Conservation (phyloP, 2,888 invertebrate genomes). For the Cataglyphis cursor region DNA sequence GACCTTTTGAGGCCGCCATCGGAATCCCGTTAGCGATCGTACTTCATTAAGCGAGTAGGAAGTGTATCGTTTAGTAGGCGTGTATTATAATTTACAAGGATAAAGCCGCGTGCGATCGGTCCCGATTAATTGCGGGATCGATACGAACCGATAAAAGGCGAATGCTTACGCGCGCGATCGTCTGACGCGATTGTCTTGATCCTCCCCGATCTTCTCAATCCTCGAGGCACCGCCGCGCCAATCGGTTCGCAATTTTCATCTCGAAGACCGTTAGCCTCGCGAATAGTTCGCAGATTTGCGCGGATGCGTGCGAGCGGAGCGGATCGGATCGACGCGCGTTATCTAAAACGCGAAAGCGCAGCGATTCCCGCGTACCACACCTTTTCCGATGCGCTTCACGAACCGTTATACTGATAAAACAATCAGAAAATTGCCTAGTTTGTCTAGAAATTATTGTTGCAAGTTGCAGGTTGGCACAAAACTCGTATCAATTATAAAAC, state of each 20-base stretch:
- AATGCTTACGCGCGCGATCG: constrained; percentile 31
- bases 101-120: constrained; percentile 65
- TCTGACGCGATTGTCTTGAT: not conserved
- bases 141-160: constrained; percentile 67
- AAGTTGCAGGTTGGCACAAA: not conserved
- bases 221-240: constrained; percentile 39
- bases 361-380: constrained; percentile 41
- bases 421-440: constrained; percentile 59
- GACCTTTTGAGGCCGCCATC: constrained; percentile 65
- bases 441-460: constrained; percentile 46
- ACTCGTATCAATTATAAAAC: not conserved
- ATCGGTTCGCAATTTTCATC: constrained; percentile 68
- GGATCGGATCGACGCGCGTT: constrained; percentile 26
- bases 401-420: constrained; percentile 61
- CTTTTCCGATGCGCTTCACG: constrained; percentile 39
- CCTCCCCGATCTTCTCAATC: constrained; percentile 45
- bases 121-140: constrained; percentile 73
- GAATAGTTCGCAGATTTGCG: constrained; percentile 21
- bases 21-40: constrained; percentile 70
- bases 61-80: constrained; percentile 71
- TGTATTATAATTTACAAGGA: constrained; percentile 73
- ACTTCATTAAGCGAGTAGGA: constrained; percentile 72
- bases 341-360: constrained; percentile 28
- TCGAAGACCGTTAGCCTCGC: constrained; percentile 66
- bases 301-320: not conserved